Evolutionary conservation across 2,888 invertebrate species (phyloP), one percentile per base, ranked within the genome.

Genomic region (Trichacis sp.): DNA sequence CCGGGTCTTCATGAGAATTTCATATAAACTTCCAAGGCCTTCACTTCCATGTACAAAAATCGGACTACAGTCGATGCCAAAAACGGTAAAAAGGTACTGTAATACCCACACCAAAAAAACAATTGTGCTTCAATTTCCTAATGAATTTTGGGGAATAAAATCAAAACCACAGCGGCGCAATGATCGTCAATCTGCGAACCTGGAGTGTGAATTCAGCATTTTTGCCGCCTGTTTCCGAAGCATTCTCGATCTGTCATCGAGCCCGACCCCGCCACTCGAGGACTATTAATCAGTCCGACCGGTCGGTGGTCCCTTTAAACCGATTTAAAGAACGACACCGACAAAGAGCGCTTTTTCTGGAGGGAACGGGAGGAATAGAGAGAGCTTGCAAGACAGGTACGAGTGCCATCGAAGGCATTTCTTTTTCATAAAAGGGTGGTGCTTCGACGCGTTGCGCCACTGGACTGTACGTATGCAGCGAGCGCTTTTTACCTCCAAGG

Each of bases 231-330:
- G 73, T 76, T 72, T 69, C 69, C 67, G 70, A 64, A 72, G 73
- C 74, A 77, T 77, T 79, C 75, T 74, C 77, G 77, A 79, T 81
- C 81, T 78, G 80, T 82, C 81, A 76, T 80, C 78, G 75, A 73
- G 75, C 67, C 64, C 71, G 69, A 69, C 70, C 70, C 61, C 69
- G 64, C 58, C 60, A 57, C 72, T 61, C 64, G 63, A 71, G 68
- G 74, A 77, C 80, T 79, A 78, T 81, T 77, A 79, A 79, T 81
- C 81, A 79, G 78, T 61, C 71, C 56, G 71, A 72, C 68, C 76
- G 71, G 75, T 79, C 77, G 80, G 77, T 77, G 80, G 78, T 78
- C 78, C 74, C 77, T 81, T 82, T 77, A 76, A 80, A 75, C 75
- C 71, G 72, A 76, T 77, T 77, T 76, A 74, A 78, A 78, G 73